Conservation (phyloP, 2,888 invertebrate species). For the Alloscopus bannaensis region DNA sequence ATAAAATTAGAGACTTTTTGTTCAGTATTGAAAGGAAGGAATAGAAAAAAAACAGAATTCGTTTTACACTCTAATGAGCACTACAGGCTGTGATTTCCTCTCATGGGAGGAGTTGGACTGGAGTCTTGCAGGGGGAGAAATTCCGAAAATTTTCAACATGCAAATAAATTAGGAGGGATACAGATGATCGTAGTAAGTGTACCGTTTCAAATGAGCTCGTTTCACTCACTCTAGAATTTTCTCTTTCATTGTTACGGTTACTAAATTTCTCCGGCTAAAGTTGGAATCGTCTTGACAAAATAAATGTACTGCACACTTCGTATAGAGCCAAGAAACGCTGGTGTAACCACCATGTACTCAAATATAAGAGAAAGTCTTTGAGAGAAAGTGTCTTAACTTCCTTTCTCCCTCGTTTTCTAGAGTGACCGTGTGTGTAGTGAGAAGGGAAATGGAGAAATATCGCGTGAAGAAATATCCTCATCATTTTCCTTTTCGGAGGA, state of each 20-base stretch:
- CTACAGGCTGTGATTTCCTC: conserved; percentile 44
- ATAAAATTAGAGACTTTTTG: conserved; percentile 26
- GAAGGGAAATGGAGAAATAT: conserved; percentile 17
- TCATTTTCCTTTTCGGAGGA: conserved; percentile 29
- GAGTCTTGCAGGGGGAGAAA: conserved; percentile 39
- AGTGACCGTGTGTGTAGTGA: not conserved
- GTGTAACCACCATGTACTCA: not conserved
- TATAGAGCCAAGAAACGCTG: conserved; percentile 1
- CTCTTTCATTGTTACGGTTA: conserved; percentile 40
- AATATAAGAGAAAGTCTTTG: not conserved
- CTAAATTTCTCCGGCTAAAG: conserved; percentile 30
- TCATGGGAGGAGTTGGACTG: conserved; percentile 48
- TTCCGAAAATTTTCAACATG: conserved; percentile 52
- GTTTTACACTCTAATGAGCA: conserved; percentile 62
- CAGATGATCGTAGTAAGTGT: conserved; percentile 62
- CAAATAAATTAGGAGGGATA: conserved; percentile 59
- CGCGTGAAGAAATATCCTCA: conserved; percentile 6
- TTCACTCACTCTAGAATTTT: conserved; percentile 52
- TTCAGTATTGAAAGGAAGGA: conserved; percentile 11
- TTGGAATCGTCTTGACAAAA: conserved; percentile 29
- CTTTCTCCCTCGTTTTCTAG: not conserved
- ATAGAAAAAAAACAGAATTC: conserved; percentile 42
- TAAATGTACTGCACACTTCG: conserved; percentile 49
- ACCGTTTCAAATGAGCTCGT: conserved; percentile 65
- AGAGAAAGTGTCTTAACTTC: not conserved